Evolutionary conservation across 2,888 invertebrate genomes (phyloP).

Genomic region (Parelbella ahira): DNA sequence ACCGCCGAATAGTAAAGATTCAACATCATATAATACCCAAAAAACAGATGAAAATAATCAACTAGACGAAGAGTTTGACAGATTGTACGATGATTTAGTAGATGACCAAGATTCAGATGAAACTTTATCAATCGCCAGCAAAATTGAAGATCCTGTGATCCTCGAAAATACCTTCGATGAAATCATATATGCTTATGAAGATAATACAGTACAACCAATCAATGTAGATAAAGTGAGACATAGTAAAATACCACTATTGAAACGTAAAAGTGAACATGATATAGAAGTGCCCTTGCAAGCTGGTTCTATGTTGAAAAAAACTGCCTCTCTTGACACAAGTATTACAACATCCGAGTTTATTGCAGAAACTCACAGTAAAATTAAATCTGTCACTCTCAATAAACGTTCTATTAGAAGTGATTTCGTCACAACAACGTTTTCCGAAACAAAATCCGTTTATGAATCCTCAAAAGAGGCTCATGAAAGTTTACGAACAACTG

Average conservation of each 20-base stretch:
- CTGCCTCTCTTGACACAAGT: constrained; percentile 27
- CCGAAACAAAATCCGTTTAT: constrained; percentile 6
- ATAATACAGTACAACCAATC: constrained; percentile 40
- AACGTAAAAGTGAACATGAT: constrained; percentile 50
- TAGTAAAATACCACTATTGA: constrained; percentile 56
- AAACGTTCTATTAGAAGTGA: constrained; percentile 3
- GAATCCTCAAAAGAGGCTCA: not conserved
- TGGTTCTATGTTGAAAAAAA: constrained; percentile 28
- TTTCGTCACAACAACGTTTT: not conserved
- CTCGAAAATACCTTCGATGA: constrained; percentile 64
- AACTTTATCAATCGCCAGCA: constrained; percentile 34
- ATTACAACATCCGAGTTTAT: constrained; percentile 10
- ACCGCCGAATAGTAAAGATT: constrained; percentile 12
- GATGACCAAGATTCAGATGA: constrained; percentile 29
- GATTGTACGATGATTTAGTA: constrained; percentile 59
- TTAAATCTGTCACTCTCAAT: constrained; percentile 8
- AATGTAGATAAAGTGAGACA: constrained; percentile 40
- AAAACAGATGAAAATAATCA: constrained; percentile 22
- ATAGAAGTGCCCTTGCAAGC: constrained; percentile 34
- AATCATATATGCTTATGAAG: constrained; percentile 64
- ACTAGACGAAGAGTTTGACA: constrained; percentile 64
- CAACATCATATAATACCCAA: constrained; percentile 18
- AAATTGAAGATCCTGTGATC: constrained; percentile 51
- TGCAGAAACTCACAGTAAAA: constrained; percentile 7
- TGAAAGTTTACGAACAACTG: constrained; percentile 1